phyloP scores from a whole-genome alignment of 2,888 invertebrate genomes.

The Gonocerus acuteangulatus region DNA sequence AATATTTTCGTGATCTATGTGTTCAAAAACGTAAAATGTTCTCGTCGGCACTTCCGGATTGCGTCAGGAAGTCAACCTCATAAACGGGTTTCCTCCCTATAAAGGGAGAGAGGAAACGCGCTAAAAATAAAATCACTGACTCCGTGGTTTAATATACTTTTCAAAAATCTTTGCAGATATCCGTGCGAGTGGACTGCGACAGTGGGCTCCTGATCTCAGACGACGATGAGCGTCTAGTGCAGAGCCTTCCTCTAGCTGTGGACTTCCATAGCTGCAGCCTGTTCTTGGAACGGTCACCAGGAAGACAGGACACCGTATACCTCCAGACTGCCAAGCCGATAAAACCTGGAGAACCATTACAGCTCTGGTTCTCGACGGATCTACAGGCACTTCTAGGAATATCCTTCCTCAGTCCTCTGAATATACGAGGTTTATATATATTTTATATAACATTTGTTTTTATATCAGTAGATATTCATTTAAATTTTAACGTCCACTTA shows the following conservation, averaged over 20 bases:
- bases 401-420: conserved; percentile 67
- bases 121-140: no score
- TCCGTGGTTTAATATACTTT: no score
- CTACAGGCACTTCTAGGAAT: conserved; percentile 63
- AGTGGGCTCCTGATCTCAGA: conserved; percentile 20
- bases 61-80: no score
- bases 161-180: conserved; percentile 10
- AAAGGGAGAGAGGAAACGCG: no score
- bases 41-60: no score
- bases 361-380: conserved; percentile 76
- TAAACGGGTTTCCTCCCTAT: no score
- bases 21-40: no score
- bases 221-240: conserved; percentile 20
- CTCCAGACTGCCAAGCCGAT: conserved; percentile 49
- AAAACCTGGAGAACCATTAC: conserved; percentile 58
- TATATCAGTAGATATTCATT: no score
- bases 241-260: conserved; percentile 46
- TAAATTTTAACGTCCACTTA: no score
- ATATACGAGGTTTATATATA: conserved; percentile 76
- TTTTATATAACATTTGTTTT: background rate
- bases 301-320: conserved; percentile 37
- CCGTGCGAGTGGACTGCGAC: conserved; percentile 26
- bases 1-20: no score
- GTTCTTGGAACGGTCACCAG: conserved; percentile 43
- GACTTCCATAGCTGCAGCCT: conserved; percentile 61